Conservation (phyloP, 2,888 invertebrate species). For the Sipha maydis region DNA sequence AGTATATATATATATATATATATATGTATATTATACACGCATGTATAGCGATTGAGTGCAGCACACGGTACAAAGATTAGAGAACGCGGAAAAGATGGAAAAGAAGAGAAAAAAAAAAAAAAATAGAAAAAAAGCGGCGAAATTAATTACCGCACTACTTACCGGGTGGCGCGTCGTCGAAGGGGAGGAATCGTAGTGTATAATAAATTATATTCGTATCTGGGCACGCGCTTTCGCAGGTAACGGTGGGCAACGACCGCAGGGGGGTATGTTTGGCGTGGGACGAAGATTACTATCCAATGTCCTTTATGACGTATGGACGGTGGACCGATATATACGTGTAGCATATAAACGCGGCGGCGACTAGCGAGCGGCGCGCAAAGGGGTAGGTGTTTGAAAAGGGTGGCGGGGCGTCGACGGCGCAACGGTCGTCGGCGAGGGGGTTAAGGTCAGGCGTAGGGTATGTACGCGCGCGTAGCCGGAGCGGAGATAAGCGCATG, state of each 20-base stretch:
- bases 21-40: too few relatives aligned
- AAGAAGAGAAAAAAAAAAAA: background rate
- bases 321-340: background rate
- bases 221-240: constrained; percentile 4
- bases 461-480: constrained; percentile 1
- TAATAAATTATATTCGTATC: constrained; percentile 26
- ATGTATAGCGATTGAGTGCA: background rate
- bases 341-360: background rate
- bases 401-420: background rate
- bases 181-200: background rate
- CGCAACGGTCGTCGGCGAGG: background rate
- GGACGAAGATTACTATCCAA: constrained; percentile 52
- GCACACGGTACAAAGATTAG: background rate
- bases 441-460: constrained; percentile 32
- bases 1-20: background rate
- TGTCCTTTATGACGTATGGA: constrained; percentile 55
- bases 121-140: background rate
- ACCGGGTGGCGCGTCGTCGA: too few relatives aligned
- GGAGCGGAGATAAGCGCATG: constrained; percentile 53
- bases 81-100: background rate
- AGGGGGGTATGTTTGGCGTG: constrained; percentile 32
- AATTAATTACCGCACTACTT: constrained; percentile 28
- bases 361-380: background rate
- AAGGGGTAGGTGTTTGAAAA: constrained; percentile 4
- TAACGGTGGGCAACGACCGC: background rate